These are phyloP conservation scores for Eulithis testata DNA, from an alignment of 2,888 invertebrate genomes.

Conservation along the genomic window DNA sequence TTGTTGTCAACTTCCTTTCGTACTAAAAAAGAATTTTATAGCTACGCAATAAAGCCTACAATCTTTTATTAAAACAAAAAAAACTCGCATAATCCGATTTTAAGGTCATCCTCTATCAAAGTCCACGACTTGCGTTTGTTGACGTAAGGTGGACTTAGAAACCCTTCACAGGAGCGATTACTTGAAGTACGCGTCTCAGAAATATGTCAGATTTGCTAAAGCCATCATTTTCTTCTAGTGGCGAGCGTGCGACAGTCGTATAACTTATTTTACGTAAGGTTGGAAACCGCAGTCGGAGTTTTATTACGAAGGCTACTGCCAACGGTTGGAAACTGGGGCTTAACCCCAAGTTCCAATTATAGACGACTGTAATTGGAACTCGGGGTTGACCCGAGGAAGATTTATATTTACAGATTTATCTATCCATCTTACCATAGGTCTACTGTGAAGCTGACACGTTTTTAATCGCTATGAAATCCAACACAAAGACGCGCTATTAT, in stretches of 20 bases:
- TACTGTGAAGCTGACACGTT: not conserved
- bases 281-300: not conserved
- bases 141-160: constrained; percentile 9
- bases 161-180: constrained; percentile 4
- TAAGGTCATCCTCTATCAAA: constrained; percentile 4
- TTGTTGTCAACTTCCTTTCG: constrained; percentile 7
- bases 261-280: not conserved
- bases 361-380: constrained; percentile 13
- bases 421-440: not conserved
- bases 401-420: constrained; percentile 1
- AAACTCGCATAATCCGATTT: constrained; percentile 10
- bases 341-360: constrained; percentile 9
- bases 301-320: not conserved
- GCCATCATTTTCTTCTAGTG: not conserved
- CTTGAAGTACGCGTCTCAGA: constrained; percentile 6
- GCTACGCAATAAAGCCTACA: not conserved
- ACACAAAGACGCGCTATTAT: no score
- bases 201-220: constrained; percentile 8
- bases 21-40: constrained; percentile 1
- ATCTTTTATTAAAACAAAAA: not conserved
- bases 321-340: not conserved
- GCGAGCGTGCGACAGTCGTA: not conserved
- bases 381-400: constrained; percentile 5
- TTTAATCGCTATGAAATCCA: not conserved
- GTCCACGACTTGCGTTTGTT: not conserved